Percentiles rank a stretch among this genome's conserved stretches.
These are phyloP conservation scores for Miniopterus natalensis DNA, from an alignment of 2,113 vertebrate genomes.

Conservation along the genomic window DNA sequence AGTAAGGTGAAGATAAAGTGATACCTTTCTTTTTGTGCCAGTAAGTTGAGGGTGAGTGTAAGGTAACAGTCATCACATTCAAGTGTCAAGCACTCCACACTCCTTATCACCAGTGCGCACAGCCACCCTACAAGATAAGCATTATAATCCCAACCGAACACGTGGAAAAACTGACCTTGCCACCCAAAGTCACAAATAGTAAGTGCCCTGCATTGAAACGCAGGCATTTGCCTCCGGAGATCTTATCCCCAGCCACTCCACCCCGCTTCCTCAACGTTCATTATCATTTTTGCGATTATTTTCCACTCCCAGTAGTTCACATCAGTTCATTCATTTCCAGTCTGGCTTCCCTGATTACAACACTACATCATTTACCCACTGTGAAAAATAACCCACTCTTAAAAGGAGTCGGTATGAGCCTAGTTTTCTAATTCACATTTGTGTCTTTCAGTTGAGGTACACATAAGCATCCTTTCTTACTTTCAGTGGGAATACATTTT, in stretches of 20 bases:
- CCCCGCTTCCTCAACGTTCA: neutral
- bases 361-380: neutral
- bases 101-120: neutral
- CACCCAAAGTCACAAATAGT: neutral
- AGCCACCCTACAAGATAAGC: neutral
- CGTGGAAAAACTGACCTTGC: neutral
- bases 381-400: neutral
- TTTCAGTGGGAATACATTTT: neutral
- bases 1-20: neutral
- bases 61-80: neutral
- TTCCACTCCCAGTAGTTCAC: neutral
- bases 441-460: neutral
- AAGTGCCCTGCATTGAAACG: neutral
- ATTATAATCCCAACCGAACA: neutral
- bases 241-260: neutral
- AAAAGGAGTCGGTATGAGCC: neutral
- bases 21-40: neutral
- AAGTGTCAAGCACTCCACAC: neutral
- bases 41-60: neutral
- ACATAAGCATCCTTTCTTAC: neutral
- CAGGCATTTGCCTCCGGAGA: neutral
- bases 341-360: neutral
- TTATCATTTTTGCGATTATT: neutral
- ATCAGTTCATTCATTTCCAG: neutral
- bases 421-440: neutral